Conservation (phyloP, 1,140 invertebrate species). For the Saccostrea echinata region DNA sequence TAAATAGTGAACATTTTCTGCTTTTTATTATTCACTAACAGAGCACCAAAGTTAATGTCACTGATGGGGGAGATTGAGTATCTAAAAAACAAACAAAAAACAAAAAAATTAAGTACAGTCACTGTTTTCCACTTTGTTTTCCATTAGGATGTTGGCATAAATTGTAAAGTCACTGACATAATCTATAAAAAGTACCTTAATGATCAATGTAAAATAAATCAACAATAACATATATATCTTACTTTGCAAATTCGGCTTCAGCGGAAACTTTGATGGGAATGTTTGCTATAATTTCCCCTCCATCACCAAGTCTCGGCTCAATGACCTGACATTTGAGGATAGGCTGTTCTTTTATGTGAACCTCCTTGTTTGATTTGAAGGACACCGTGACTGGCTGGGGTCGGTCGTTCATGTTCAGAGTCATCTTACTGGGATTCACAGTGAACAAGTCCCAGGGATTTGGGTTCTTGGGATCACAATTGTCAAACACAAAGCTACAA, state of each 20-base stretch:
- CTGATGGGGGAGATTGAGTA: constrained; percentile 76
- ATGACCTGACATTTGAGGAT: constrained; percentile 79
- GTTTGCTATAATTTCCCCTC: constrained; percentile 78
- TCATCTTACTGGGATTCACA: constrained; percentile 74
- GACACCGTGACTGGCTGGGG: constrained; percentile 76
- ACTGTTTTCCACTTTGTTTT: not conserved
- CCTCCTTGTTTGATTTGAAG: constrained; percentile 77
- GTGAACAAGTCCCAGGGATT: constrained; percentile 75
- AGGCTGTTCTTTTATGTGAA: constrained; percentile 76
- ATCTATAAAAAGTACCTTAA: not conserved
- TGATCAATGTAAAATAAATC: not conserved
- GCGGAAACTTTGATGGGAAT: constrained; percentile 80
- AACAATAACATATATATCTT: constrained; percentile 52
- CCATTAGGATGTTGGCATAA: no score
- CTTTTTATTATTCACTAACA: constrained; percentile 78
- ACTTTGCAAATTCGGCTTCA: constrained; percentile 79
- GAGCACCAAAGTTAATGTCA: constrained; percentile 80
- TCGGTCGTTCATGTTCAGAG: constrained; percentile 73
- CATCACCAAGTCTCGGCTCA: constrained; percentile 76
- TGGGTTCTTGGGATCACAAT: constrained; percentile 67
- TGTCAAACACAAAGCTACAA: constrained; percentile 77
- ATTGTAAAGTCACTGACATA: not conserved
- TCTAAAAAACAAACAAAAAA: constrained; percentile 61
- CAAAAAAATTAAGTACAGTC: not conserved
- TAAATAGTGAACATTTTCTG: constrained; percentile 76